Conservation (phyloP, 2,113 vertebrate species). For the Brachionichthys hirsutus region DNA sequence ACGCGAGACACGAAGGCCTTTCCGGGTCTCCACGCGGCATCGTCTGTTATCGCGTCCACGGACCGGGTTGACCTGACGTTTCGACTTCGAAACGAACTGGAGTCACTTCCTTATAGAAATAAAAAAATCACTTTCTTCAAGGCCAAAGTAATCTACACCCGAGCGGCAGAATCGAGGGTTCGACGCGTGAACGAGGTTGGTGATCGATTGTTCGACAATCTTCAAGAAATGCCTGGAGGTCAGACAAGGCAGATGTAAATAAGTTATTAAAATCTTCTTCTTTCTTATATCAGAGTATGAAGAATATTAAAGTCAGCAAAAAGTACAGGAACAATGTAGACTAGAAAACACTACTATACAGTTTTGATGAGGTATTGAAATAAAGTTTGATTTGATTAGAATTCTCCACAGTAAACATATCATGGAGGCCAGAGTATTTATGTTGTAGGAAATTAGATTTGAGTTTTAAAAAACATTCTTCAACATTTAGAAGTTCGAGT, state of each 20-base stretch:
- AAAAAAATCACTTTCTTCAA: constrained; percentile 28
- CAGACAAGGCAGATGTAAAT: constrained; percentile 45
- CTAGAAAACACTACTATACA: too few relatives aligned
- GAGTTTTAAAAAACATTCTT: too few relatives aligned
- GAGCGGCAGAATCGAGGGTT: not conserved
- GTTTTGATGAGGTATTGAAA: too few relatives aligned
- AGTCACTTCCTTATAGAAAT: constrained; percentile 65
- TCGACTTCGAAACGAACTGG: constrained; percentile 25
- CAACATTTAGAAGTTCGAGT: too few relatives aligned
- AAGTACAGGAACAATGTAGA: too few relatives aligned
- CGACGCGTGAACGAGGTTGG: fast-evolving
- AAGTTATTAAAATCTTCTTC: not conserved
- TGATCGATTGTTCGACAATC: constrained; percentile 22
- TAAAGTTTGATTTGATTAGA: too few relatives aligned
- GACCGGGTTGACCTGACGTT: constrained; percentile 9
- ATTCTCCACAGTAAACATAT: too few relatives aligned
- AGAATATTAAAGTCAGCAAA: too few relatives aligned
- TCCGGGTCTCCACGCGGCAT: not conserved
- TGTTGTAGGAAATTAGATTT: too few relatives aligned
- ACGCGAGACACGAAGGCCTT: not conserved
- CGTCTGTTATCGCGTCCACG: constrained; percentile 33
- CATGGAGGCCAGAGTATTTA: too few relatives aligned
- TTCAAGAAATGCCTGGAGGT: constrained; percentile 8
- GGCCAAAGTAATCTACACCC: constrained; percentile 57
- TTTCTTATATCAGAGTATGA: not conserved